Base-by-base conservation (phyloP, 2,113 vertebrate species). In the Pontoporia blainvillei region DNA sequence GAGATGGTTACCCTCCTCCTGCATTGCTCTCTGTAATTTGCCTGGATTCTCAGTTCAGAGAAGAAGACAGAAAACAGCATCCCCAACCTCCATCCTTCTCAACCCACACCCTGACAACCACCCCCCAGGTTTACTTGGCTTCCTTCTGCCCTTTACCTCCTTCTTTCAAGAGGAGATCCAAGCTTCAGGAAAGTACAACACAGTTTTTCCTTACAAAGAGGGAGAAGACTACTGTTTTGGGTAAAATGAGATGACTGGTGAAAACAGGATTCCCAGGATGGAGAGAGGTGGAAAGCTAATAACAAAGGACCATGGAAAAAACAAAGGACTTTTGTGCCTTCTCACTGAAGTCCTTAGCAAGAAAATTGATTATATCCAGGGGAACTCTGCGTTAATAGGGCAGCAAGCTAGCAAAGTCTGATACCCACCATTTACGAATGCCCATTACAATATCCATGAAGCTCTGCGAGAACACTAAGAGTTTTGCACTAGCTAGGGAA, bases 361-460 rank as follows among this genome's bases (percentile, higher is more conserved):
- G 82, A 96, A 86, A 62, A 95, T 44, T 5, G 41, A 36, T 66
- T 91, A 36, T 67, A 87, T 75, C 44, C 20, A 27, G 54, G 39
- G 41, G 23, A 78, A 79, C 21, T 88, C 85, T 90, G 27, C 36
- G 20, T 95, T 91, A 88, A 71, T 17, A 86, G 41, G 27, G 18
- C 18, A 86, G 79, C 41, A 86, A 94, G 36, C 23, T 84, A 75
- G 57, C 27, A 62, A 64, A 71, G 46, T 89, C 66, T 88, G 46
- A 93, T 92, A 84, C 18, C 46, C 72, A 94, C 36, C 25, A 52
- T 85, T 96, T 90, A 73, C 18, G 61, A 95, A 90, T 86, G 27
- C 0, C 36, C 44, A 41, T 79, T 92, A 79, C 95, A 71, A 76
- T 92, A 90, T 29, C 29, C 64, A 76, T 39, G 52, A 90, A 75